phyloP scores from a whole-genome alignment of 1,140 invertebrate species.

The Frieseomelitta varia region DNA sequence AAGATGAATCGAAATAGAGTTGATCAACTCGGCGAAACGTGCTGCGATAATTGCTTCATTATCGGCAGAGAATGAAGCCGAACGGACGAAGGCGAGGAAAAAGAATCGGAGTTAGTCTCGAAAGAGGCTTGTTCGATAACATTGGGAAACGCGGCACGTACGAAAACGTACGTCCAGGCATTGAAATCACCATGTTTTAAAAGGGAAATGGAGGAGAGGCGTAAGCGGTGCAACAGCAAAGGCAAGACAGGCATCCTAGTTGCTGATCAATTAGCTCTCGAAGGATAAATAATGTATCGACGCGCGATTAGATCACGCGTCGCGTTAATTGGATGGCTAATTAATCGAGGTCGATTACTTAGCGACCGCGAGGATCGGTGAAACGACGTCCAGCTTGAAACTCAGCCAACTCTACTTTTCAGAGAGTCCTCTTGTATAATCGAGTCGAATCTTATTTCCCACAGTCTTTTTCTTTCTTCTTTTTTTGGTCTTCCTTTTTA shows the following conservation, averaged over 20 bases:
- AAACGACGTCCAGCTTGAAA: slow-evolving; percentile 21
- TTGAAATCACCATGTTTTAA: slow-evolving; percentile 16
- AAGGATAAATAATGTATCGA: slow-evolving; percentile 66
- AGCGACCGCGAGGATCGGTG: not conserved
- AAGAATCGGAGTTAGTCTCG: too few species aligned
- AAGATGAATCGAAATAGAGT: too few species aligned
- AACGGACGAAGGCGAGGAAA: not conserved
- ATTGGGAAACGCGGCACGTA: not conserved
- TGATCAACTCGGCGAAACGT: too few species aligned
- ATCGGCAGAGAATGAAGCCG: not conserved
- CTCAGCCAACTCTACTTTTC: not conserved
- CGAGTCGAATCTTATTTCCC: not conserved
- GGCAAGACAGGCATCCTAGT: slow-evolving; percentile 22
- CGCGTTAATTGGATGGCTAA: slow-evolving; percentile 73
- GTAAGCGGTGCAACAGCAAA: not conserved
- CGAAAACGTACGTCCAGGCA: not conserved
- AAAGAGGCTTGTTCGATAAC: too few species aligned
- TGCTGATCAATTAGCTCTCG: slow-evolving; percentile 70
- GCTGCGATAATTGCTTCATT: not conserved
- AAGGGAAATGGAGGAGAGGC: slow-evolving; percentile 39
- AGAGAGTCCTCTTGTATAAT: not conserved
- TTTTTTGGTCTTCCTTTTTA: too few species aligned
- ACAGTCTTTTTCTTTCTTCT: too few species aligned
- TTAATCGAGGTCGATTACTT: slow-evolving; percentile 51
- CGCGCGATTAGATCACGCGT: slow-evolving; percentile 62